Evolutionary conservation across 2,113 vertebrate species (phyloP).

Genomic region (Xenopus borealis): DNA sequence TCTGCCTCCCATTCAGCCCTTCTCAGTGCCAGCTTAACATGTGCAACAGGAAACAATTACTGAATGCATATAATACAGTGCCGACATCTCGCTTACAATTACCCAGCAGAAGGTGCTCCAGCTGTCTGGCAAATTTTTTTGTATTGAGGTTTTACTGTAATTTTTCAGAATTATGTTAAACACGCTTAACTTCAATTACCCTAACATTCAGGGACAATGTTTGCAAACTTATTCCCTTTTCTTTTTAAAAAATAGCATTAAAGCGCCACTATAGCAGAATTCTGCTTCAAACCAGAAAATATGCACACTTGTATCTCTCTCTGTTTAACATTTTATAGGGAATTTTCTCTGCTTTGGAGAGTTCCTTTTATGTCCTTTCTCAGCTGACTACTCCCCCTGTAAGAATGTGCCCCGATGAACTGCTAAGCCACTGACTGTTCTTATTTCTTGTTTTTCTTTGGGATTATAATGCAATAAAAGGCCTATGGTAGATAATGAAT

Average conservation of each 20-base stretch:
- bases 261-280: neutral
- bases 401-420: too few species aligned
- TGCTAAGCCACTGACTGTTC: too few species aligned
- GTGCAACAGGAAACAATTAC: conserved; percentile 13
- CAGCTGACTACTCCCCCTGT: too few species aligned
- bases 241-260: neutral
- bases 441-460: too few species aligned
- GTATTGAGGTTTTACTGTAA: conserved; percentile 13
- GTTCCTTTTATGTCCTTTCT: too few species aligned
- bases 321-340: too few species aligned
- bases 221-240: conserved; percentile 21
- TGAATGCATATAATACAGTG: conserved; percentile 23
- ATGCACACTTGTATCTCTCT: too few species aligned
- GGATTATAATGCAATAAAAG: too few species aligned
- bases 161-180: conserved; percentile 28
- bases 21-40: conserved; percentile 19
- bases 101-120: conserved; percentile 42
- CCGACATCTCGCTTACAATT: conserved; percentile 20
- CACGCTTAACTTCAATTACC: conserved; percentile 19
- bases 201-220: conserved; percentile 11
- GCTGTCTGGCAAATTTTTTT: conserved; percentile 25
- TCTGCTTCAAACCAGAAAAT: neutral
- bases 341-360: too few species aligned
- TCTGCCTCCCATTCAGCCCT: neutral
- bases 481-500: too few species aligned